These are phyloP conservation scores for Pachypanchax playfairii DNA, from an alignment of 2,113 vertebrate species.

Conservation along the genomic window DNA sequence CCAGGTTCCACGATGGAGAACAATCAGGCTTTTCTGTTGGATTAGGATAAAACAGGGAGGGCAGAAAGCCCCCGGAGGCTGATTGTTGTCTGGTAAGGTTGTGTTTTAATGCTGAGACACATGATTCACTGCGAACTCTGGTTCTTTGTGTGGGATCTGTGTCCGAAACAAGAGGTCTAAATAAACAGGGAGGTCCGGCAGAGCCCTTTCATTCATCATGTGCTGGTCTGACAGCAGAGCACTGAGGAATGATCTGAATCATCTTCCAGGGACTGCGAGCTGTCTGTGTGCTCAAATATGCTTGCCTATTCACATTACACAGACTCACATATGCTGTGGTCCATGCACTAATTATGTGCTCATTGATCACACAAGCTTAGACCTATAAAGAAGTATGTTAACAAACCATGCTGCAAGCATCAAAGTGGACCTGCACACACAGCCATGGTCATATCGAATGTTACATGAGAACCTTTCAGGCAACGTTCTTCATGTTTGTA, in stretches of 20 bases:
- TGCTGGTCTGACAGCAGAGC: slow-evolving; percentile 75
- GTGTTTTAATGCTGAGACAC: slow-evolving; percentile 86
- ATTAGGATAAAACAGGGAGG: slow-evolving; percentile 41
- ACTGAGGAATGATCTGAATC: slow-evolving; percentile 75
- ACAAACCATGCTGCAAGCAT: slow-evolving; percentile 13
- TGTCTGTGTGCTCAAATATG: slow-evolving; percentile 24
- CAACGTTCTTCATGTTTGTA: slow-evolving; percentile 52
- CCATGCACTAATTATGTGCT: slow-evolving; percentile 11
- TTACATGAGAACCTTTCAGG: slow-evolving; percentile 39
- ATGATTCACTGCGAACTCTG: slow-evolving; percentile 75
- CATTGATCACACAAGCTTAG: slow-evolving; percentile 34
- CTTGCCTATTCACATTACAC: slow-evolving; percentile 34
- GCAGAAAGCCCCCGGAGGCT: slow-evolving; percentile 83
- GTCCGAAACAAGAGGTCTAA: slow-evolving; percentile 88
- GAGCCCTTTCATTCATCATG: slow-evolving; percentile 87
- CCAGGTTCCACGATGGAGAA: slow-evolving; percentile 65
- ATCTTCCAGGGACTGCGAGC: slow-evolving; percentile 54
- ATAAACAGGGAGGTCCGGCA: slow-evolving; percentile 82
- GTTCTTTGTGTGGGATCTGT: slow-evolving; percentile 81
- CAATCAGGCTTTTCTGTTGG: slow-evolving; percentile 72
- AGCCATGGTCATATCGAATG: slow-evolving; percentile 30
- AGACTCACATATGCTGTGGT: slow-evolving; percentile 29
- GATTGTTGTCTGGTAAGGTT: slow-evolving; percentile 86
- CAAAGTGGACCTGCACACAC: slow-evolving; percentile 23
- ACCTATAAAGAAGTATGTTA: slow-evolving; percentile 39